Conservation (phyloP, 2,113 vertebrate species). For the Percopsis transmontana region DNA sequence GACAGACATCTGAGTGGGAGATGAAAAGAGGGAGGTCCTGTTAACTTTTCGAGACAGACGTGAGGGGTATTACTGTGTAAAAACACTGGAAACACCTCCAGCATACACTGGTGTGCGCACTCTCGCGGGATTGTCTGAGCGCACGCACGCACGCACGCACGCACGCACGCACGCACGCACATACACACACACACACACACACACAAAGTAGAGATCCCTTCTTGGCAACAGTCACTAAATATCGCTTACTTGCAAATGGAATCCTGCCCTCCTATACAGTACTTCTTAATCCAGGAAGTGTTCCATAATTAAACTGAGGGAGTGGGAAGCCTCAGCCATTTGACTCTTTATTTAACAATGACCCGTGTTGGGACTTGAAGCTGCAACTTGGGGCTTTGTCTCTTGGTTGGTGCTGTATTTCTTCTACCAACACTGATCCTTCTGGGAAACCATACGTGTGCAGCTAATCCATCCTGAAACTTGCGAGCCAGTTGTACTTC, state of each 20-base stretch:
- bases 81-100: slow-evolving; percentile 6
- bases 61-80: slow-evolving; percentile 13
- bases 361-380: slow-evolving; percentile 8
- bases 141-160: not conserved
- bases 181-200: not conserved
- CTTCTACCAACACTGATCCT: not conserved
- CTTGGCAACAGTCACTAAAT: not conserved
- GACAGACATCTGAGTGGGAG: slow-evolving; percentile 61
- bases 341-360: slow-evolving; percentile 10
- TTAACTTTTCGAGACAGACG: slow-evolving; percentile 36
- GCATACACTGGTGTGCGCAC: not conserved
- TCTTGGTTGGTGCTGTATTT: not conserved
- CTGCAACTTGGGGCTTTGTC: not conserved
- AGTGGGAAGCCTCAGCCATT: slow-evolving; percentile 2
- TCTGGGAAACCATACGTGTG: slow-evolving; percentile 1
- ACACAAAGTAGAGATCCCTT: not conserved
- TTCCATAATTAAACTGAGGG: slow-evolving; percentile 25
- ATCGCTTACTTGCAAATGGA: slow-evolving; percentile 4
- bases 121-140: too few relatives aligned
- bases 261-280: not conserved
- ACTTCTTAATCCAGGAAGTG: slow-evolving; percentile 3
- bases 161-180: not conserved
- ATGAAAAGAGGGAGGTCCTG: slow-evolving; percentile 59
- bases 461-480: slow-evolving; percentile 11
- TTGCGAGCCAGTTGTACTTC: slow-evolving; percentile 5